Evolutionary conservation across 2,797 vertebrate species (phyloP), one percentile per base, ranked within the genome.

Genomic region (Microhierax caerulescens): DNA sequence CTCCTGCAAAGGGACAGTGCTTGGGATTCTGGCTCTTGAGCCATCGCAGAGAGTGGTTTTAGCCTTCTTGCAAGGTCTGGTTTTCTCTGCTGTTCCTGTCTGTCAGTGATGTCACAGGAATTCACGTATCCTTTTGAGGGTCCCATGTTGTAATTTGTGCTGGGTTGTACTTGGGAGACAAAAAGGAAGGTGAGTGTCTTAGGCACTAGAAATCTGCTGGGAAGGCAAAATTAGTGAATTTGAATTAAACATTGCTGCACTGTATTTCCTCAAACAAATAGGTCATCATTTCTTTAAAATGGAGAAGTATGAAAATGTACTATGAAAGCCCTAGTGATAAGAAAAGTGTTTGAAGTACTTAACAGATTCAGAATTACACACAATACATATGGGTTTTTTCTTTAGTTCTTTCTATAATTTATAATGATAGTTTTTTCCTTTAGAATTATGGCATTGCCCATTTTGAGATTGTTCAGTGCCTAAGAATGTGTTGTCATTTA

Each of bases 211-310:
- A 73, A 37, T 10, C 51, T 73, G 21, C 43, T 59, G 48, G 39
- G 28, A 45, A 39, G 14, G 39, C 34, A 67, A 25, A 81, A 82
- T 36, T 5, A 39, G 36, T n/a, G 32, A 72, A 13, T 21, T 77
- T 67, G 36, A 77, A 81, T 68, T 75, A 24, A 57, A 47, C 41
- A 63, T 85, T 8, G 11, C 43, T 64, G 48, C 16, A 11, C 25
- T 45, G 39, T 12, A 21, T 9, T 81, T 88, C 24, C 27, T 65
- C 54, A 89, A 86, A 22, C 27, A 89, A 86, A 14, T 65, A 68
- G 60, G 88, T 80, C 9, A 72, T 84, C 88, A 28, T 69, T 94
- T 84, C 23, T 85, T 60, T 59, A 78, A 85, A 91, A 72, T 36
- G 8, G 11, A 65, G 36, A 45, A 59, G 84, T 90, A 76, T 36